Percentiles rank a stretch among this genome's conserved stretches.
phyloP scores from a whole-genome alignment of 2,797 vertebrate species.

The Pseudochromis fuscus region DNA sequence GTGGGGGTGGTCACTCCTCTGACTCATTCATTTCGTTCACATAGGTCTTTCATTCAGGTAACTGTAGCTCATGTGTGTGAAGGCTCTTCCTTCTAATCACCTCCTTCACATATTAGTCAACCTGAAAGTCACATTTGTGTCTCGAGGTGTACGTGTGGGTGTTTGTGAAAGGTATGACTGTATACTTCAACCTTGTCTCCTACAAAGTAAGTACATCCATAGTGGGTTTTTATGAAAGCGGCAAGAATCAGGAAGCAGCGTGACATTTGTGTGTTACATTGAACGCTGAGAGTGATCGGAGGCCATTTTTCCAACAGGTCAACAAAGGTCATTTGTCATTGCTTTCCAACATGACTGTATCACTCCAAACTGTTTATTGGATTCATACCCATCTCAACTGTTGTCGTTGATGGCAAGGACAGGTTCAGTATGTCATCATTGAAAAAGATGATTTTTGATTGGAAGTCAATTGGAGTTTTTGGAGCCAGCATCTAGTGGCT shows the following conservation, averaged over 20 bases:
- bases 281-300: background rate
- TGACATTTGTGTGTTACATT: background rate
- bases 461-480: too few species aligned
- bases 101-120: constrained; percentile 48
- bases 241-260: constrained; percentile 4
- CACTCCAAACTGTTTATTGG: background rate
- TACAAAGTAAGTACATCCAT: background rate
- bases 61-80: constrained; percentile 2
- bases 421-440: too few species aligned
- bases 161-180: constrained; percentile 1
- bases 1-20: constrained; percentile 54
- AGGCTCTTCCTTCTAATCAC: constrained; percentile 25
- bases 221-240: too few species aligned
- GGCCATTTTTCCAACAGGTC: background rate
- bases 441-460: too few species aligned
- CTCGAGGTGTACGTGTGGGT: constrained; percentile 5
- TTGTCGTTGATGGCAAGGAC: too few species aligned
- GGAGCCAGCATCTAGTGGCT: too few species aligned
- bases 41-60: constrained; percentile 15
- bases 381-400: background rate
- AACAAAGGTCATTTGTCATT: too few species aligned
- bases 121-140: constrained; percentile 11
- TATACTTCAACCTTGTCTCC: constrained; percentile 2
- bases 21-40: constrained; percentile 65
- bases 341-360: background rate